Percentiles rank a stretch among this genome's conserved stretches.
Evolutionary conservation across 2,797 vertebrate species (phyloP).

Genomic region (Lepus townsendii): DNA sequence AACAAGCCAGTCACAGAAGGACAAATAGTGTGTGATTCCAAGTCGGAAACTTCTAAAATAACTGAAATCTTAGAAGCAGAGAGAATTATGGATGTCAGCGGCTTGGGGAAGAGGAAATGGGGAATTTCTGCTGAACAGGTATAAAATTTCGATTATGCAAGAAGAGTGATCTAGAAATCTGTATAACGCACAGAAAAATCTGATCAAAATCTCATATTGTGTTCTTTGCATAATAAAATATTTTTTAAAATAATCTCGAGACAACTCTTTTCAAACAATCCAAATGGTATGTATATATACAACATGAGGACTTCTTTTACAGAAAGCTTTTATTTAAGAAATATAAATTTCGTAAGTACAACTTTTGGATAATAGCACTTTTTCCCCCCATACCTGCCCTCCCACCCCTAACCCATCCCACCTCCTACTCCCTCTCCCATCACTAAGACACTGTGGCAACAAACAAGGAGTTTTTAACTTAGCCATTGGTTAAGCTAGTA

Average conservation of each 20-base stretch:
- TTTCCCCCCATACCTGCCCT: too few relatives aligned
- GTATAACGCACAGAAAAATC: background rate
- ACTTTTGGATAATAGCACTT: too few relatives aligned
- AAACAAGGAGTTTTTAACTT: background rate
- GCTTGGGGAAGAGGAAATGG: too few relatives aligned
- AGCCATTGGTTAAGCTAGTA: background rate
- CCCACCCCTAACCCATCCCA: too few relatives aligned
- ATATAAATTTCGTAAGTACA: too few relatives aligned
- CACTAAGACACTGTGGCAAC: too few relatives aligned
- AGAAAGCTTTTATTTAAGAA: too few relatives aligned
- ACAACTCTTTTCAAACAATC: background rate
- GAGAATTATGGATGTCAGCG: background rate
- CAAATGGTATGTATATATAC: background rate
- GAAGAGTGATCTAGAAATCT: background rate
- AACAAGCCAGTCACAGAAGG: background rate
- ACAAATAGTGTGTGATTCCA: background rate
- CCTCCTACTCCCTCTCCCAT: too few relatives aligned
- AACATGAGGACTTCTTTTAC: background rate
- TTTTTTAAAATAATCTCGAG: background rate
- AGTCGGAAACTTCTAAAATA: background rate
- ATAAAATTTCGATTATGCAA: background rate
- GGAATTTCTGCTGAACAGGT: background rate
- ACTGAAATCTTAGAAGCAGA: background rate
- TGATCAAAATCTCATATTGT: background rate
- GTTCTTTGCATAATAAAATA: background rate